Conservation (phyloP, 2,113 vertebrate species). For the Ciconia stormi region DNA sequence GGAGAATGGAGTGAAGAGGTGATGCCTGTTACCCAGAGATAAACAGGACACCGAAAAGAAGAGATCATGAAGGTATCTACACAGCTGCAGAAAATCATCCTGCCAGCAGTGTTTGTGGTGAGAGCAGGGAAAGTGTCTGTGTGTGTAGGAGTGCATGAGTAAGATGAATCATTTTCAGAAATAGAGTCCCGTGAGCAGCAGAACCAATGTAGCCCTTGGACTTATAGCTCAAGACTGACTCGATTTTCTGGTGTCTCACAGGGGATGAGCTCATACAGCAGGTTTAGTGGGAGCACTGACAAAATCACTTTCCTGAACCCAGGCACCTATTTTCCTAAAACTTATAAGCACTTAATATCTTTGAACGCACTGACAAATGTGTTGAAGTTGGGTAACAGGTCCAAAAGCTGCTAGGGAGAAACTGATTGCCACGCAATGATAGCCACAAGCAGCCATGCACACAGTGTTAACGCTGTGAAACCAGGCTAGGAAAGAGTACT, state of each 20-base stretch:
- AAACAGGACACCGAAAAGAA: not conserved
- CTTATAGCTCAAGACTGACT: not conserved
- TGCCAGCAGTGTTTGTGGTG: not conserved
- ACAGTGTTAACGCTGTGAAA: fast-evolving
- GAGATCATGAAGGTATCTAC: not conserved
- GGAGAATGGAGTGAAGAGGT: not conserved
- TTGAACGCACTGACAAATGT: not conserved
- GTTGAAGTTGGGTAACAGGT: not conserved
- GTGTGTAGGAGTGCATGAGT: not conserved
- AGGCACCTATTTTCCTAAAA: not conserved
- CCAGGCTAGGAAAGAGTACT: not conserved
- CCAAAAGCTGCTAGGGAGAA: not conserved
- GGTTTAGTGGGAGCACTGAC: not conserved
- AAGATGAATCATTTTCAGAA: conserved; percentile 30
- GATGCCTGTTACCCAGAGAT: not conserved
- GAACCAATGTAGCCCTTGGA: not conserved
- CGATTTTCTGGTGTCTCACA: not conserved
- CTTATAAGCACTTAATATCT: not conserved
- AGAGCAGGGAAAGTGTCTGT: conserved; percentile 6
- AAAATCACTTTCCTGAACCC: not conserved
- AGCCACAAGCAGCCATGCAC: not conserved
- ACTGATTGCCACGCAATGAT: too few species aligned
- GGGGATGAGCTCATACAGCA: conserved; percentile 3
- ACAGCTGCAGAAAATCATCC: not conserved
- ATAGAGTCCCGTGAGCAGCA: conserved; percentile 19